Evolutionary conservation across 2,113 vertebrate genomes (phyloP).

Genomic region (Hydropotes inermis): DNA sequence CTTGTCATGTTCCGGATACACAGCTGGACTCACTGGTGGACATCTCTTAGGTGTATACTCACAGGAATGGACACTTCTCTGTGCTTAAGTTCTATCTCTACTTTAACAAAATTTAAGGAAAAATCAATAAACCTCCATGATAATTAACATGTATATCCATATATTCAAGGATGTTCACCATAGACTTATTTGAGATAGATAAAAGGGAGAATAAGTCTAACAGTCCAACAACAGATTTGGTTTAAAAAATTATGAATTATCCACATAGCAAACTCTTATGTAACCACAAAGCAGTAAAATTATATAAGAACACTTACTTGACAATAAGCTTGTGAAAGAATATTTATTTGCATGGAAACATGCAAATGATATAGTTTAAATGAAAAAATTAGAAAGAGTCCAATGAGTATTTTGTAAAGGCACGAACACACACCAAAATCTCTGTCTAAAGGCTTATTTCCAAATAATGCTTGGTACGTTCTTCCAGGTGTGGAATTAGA

Average conservation of each 20-base stretch:
- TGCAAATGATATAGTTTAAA: background rate
- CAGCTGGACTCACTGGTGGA: background rate
- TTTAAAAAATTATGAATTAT: background rate
- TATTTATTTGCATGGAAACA: background rate
- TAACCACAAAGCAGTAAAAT: background rate
- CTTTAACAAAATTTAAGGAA: background rate
- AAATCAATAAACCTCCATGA: background rate
- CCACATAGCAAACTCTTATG: background rate
- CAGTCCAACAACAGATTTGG: background rate
- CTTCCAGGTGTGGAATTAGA: background rate
- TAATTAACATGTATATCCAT: background rate
- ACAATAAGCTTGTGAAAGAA: background rate
- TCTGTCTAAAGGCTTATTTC: background rate
- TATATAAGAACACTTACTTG: background rate
- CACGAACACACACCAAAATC: background rate
- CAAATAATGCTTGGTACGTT: fast-evolving
- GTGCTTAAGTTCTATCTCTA: background rate
- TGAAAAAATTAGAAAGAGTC: background rate
- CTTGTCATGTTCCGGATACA: background rate
- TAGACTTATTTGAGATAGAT: background rate
- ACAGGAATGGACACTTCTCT: background rate
- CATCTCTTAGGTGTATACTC: background rate
- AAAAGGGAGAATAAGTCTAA: background rate
- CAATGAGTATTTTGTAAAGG: background rate
- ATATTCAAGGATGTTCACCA: background rate